Evolutionary conservation across 2,797 vertebrate genomes (phyloP).

Genomic region (Astyanax mexicanus): DNA sequence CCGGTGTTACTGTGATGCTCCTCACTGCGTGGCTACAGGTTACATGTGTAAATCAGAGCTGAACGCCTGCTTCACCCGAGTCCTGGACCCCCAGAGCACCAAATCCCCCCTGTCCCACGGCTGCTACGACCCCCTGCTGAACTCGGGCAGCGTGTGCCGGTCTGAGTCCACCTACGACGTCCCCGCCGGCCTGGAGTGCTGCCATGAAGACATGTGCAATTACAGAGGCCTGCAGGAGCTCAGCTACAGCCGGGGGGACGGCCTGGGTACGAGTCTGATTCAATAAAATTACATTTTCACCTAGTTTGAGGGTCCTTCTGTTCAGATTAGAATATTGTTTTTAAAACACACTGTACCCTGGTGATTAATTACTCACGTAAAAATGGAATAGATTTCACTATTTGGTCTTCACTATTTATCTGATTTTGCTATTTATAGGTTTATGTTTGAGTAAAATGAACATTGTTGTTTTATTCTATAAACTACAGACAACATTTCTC

Average conservation of each 20-base stretch:
- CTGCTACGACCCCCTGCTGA: slow-evolving; percentile 87
- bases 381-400: too few relatives aligned
- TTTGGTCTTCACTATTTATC: too few relatives aligned
- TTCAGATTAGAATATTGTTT: too few relatives aligned
- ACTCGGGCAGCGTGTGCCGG: slow-evolving; percentile 80
- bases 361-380: too few relatives aligned
- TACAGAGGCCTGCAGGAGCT: slow-evolving; percentile 95
- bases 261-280: slow-evolving; percentile 82
- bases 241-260: slow-evolving; percentile 83
- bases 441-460: too few relatives aligned
- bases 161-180: slow-evolving; percentile 74
- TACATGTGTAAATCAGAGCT: slow-evolving; percentile 99
- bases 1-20: slow-evolving; percentile 96
- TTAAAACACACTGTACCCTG: too few relatives aligned
- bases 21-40: slow-evolving; percentile 95
- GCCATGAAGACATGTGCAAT: slow-evolving; percentile 99
- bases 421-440: too few relatives aligned
- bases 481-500: too few relatives aligned
- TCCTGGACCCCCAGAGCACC: slow-evolving; percentile 88
- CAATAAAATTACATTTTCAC: too few relatives aligned
- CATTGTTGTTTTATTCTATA: too few relatives aligned
- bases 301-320: too few relatives aligned
- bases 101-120: slow-evolving; percentile 95
- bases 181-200: slow-evolving; percentile 84
- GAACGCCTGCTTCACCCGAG: slow-evolving; percentile 93